Evolutionary conservation across 2,888 invertebrate genomes (phyloP).

Genomic region (Belgica antarctica): DNA sequence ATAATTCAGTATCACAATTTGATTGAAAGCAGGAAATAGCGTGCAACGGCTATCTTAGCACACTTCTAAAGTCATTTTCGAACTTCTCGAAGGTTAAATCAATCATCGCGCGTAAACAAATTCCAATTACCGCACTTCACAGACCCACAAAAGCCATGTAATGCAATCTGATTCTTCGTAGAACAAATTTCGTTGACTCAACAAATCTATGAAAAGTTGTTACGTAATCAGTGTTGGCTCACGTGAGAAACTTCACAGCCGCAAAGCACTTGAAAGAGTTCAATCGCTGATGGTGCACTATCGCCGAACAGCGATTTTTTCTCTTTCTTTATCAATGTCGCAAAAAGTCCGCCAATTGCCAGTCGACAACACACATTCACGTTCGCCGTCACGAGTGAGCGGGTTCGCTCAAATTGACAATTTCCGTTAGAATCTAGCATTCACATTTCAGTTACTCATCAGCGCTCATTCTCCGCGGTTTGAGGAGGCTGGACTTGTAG

Average conservation of each 20-base stretch:
- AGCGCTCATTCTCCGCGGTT: too few species aligned
- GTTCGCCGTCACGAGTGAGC: not conserved
- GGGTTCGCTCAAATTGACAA: not conserved
- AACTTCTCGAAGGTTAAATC: too few species aligned
- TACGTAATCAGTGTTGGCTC: not conserved
- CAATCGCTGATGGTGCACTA: constrained; percentile 6
- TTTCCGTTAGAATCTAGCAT: not conserved
- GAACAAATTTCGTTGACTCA: too few species aligned
- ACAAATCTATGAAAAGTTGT: too few species aligned
- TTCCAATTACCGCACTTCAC: too few species aligned
- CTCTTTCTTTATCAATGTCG: not conserved
- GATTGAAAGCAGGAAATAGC: too few species aligned
- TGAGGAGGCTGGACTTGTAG: constrained; percentile 1
- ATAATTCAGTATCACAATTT: too few species aligned
- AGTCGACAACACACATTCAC: not conserved
- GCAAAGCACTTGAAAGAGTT: not conserved
- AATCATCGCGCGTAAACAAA: too few species aligned
- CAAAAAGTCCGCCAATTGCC: not conserved
- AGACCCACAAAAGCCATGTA: too few species aligned
- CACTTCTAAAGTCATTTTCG: too few species aligned
- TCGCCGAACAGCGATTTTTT: not conserved
- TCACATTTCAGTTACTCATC: not conserved
- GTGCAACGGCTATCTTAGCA: too few species aligned
- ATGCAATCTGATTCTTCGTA: too few species aligned
- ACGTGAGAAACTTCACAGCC: not conserved